Evolutionary conservation across 2,888 invertebrate genomes (phyloP), one percentile per base, ranked within the genome.

Genomic region (Crepidodera aurea): DNA sequence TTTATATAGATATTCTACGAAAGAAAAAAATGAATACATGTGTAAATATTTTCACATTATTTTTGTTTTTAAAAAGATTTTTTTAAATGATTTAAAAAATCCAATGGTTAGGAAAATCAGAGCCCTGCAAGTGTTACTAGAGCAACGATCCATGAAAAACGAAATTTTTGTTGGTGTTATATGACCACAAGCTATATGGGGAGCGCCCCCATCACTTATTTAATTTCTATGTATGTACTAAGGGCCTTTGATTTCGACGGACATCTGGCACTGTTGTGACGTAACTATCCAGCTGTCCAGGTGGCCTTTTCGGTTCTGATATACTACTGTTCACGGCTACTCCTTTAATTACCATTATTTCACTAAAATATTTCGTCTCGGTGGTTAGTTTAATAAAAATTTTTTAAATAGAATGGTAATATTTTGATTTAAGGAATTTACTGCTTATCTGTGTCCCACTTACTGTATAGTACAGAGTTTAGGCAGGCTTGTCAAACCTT

Each of bases 221-320:
- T 39, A 39, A 7, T 39, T 39, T 12, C 6, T 39, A 39, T 39
- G 39, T 12, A 15, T 18, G 18, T n/a, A 42, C 39, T 42, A 19
- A 16, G 18, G 42, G 19, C n/a, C 18, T 18, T 19, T 18, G 42
- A 42, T 42, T 42, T 42, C 42, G 18, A 42, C 16, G 42, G 42
- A 42, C 42, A 42, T 42, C 42, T 42, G 42, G 42, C 18, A 42
- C 15, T 19, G 18, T 42, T 16, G 16, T 42, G 42, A 42, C 42
- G 42, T 42, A 42, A 42, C 42, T 16, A 42, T 42, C 15, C 18
- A 42, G 18, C 42, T 42, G 42, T 42, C 42, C 8, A 42, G 18
- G 18, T 13, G 18, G 18, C 13, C 42, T 10, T 16, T 8, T 5
- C 5, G 16, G 10, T 2, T 6, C 5, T 19, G 18, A 42, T 42